A percentile compares a stretch with the other conserved stretches of the same genome.
Evolutionary conservation across 2,888 invertebrate genomes (phyloP).

Genomic region (Caenorhabditis sp.): DNA sequence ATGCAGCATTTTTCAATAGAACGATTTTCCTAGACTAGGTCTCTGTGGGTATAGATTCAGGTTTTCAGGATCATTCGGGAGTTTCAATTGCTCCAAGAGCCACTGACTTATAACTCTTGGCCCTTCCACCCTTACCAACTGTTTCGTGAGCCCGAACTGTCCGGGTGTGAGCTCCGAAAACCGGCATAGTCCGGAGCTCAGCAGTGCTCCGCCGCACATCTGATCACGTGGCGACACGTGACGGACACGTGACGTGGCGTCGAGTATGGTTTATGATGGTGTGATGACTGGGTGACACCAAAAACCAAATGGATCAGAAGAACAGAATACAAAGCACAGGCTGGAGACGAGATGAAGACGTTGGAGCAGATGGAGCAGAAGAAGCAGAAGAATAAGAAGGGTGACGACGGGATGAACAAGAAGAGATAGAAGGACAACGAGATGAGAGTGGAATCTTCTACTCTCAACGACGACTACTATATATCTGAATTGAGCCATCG

Average conservation of each 20-base stretch:
- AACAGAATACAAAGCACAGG: conserved; percentile 36
- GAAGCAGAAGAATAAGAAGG: conserved; percentile 13
- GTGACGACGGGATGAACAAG: conserved; percentile 1
- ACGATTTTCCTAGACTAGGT: no score
- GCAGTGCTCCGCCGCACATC: conserved; percentile 67
- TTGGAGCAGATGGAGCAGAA: conserved; percentile 22
- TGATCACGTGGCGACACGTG: conserved; percentile 50
- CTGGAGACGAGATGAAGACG: background rate
- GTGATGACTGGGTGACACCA: background rate
- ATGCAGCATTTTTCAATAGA: no score
- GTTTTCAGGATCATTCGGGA: background rate
- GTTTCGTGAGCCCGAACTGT: conserved; percentile 83
- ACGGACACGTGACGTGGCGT: conserved; percentile 24
- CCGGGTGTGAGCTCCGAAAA: conserved; percentile 81
- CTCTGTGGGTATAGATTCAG: no score
- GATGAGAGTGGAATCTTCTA: conserved; percentile 39
- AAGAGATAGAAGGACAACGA: conserved; percentile 40
- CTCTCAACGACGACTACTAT: conserved; percentile 59
- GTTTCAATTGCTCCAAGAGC: background rate
- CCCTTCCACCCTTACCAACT: conserved; percentile 72
- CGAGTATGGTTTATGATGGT: conserved; percentile 4
- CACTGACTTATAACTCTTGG: background rate
- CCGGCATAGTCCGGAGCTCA: conserved; percentile 76
- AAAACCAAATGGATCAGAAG: conserved; percentile 25
- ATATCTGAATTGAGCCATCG: conserved; percentile 48